Conservation (phyloP, 2,797 vertebrate species). For the Manis javanica region DNA sequence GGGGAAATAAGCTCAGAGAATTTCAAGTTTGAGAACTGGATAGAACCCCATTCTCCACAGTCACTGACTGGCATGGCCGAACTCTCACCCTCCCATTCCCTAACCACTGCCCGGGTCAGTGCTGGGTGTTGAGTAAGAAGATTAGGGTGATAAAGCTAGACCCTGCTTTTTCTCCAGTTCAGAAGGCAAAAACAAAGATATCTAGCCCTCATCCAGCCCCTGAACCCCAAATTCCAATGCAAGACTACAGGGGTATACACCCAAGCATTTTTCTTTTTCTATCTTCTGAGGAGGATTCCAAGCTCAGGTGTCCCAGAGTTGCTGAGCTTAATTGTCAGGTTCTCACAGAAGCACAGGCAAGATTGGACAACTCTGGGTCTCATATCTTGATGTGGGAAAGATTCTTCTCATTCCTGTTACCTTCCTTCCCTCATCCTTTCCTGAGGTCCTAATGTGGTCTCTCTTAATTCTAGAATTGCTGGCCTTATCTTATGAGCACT, state of each 20-base stretch:
- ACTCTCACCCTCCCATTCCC: not conserved
- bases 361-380: not conserved
- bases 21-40: not conserved
- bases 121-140: not conserved
- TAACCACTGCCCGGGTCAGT: not conserved
- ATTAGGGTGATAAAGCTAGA: not conserved
- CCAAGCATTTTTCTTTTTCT: not conserved
- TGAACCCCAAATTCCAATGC: not conserved
- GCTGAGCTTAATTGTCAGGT: conserved; percentile 16
- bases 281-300: not conserved
- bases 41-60: not conserved
- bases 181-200: not conserved
- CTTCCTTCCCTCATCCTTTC: not conserved
- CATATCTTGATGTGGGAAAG: not conserved
- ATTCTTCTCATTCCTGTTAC: not conserved
- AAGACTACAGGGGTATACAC: not conserved
- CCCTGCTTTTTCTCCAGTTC: not conserved
- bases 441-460: not conserved
- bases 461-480: not conserved
- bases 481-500: not conserved
- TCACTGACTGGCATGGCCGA: not conserved
- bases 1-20: conserved; percentile 24
- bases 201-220: not conserved
- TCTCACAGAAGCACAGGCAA: not conserved
- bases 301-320: not conserved